Base-by-base conservation (phyloP, 2,797 vertebrate genomes). In the Eleutherodactylus coqui region DNA sequence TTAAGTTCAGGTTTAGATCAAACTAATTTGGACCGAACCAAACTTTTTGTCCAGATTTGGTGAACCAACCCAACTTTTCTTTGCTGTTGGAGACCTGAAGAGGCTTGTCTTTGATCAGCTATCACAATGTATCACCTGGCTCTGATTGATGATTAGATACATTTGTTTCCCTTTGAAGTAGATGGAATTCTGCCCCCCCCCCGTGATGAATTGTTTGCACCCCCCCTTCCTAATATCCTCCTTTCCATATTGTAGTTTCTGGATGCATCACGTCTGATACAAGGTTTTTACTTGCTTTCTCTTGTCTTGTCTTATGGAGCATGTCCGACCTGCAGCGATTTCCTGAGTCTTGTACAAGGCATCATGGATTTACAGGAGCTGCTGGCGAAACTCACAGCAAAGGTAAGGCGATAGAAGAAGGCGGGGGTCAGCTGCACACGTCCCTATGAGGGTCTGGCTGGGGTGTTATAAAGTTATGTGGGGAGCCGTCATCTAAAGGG, bases 291-390 rank as follows among this genome's bases (percentile, higher is more conserved):
- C 86, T 86, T 91, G 86, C 79, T 49, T 27, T 88, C 81, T 53
- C 34, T 85, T 91, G 84, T 43, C 83, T 87, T 89, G 91, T 88
- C 90, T 91, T 92, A 86, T 96, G 92, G 94, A 99, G 98, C 97
- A 84, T 99, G 98, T 90, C 98, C 98, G 4, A 98, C 97, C 87
- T 99, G 98, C 94, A 99, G 98, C 87, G 98, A 99, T 92, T 99
- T 99, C 93, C 93, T 99, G 90, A 97, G 96, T 92, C 95, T 99
- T 87, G 98, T 99, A 58, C 98, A 99, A 94, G 97, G 97, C 92
- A 99, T 99, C 91, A 99, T 99, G 98, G 98, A 99, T 93, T 95
- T 99, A 47, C 98, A 99, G 92, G 98, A 98, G 84, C 95, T 99
- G 19, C 92, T 99, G 89, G 97, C 98, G 87, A 99, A 98, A 94